Evolutionary conservation across 1,140 invertebrate species (phyloP), one percentile per base, ranked within the genome.

Genomic region (Drosophila athabasca): DNA sequence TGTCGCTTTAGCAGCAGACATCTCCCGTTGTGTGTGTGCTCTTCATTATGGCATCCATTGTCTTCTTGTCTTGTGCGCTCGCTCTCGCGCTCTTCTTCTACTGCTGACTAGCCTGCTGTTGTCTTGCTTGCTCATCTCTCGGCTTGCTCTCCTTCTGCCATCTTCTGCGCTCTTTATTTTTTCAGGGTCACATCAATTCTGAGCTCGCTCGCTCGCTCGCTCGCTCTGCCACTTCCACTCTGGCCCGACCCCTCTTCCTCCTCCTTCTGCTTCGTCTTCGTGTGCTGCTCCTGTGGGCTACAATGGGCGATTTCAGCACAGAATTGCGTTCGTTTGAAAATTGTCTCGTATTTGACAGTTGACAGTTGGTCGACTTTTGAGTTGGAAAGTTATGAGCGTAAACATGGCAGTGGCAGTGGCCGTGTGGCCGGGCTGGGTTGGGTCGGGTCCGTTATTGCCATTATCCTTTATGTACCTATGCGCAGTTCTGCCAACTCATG

Each of bases 381-480:
- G 85, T 72, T 68, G 62, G 88, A 90, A 90, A 90, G 85, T 90
- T 90, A 90, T 90, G 85, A 90, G 85, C 85, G 82, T 85, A 90
- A 90, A 90, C 85, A 90, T 75, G 78, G 72, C 79, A 75, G 79
- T 90, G 59, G 60, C 62, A 0, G 17, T 19, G 17, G 17, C 17
- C 17, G 17, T 19, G 17, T 19, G 17, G 17, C 17, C 17, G 17
- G 17, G 49, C 62, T 17, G 24, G 24, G 24, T 5, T 5, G 24
- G 52, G 52, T 58, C 50, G 54, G 52, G 49, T 59, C 62, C 68
- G 62, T 61, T 73, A 59, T 79, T 79, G 61, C 62, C 54, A 52
- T 77, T 79, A 62, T 67, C 55, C 48, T 67, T 62, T 50, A 26
- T 46, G 22, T 69, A 17, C 31, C 6, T 19, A 39, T 39, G 35